Evolutionary conservation across 2,888 invertebrate genomes (phyloP), one percentile per base, ranked within the genome.

Genomic region (Digitonthophagus gazella): DNA sequence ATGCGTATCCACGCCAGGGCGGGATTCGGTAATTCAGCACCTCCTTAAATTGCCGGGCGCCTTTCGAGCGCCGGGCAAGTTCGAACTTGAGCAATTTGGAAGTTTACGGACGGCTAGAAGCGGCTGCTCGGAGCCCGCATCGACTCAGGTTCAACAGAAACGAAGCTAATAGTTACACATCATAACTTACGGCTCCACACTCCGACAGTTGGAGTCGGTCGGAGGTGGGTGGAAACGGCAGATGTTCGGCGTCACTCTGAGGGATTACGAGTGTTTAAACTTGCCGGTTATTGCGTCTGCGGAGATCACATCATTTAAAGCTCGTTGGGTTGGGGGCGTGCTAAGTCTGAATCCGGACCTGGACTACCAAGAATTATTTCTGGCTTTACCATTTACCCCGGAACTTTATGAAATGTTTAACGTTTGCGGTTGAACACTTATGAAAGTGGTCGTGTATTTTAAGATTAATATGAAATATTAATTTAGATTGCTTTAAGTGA

Each of bases 121-220:
- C 11, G 22, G 57, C 16, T 20, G 67, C 64, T 22, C 54, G 15
- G 11, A 15, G 16, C 56, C 15, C 57, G 28, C 28, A 44, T 44
- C 28, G 28, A n/a, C 28, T 44, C 28, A 44, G 28, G 28, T 44
- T 44, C 28, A 44, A 44, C 28, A 44, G 64, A 56, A 69, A 66
- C 63, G 69, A 69, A 66, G 66, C 69, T 69, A 69, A 69, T 69
- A 65, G 69, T 66, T 69, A 66, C 66, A 66, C 66, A 64, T 66
- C 66, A 64, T 69, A 66, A 66, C 56, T 66, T 69, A 55, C 18
- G 54, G 54, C 18, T 55, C 28, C 66, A 20, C 16, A 44, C 28
- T 44, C 66, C 28, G 63, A 58, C 63, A 15, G 54, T 54, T 54
- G 16, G 18, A 14, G 15, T 20, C 11, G 28, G 28, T 44, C 28